phyloP scores from a whole-genome alignment of 2,888 invertebrate genomes.

The Altica lythri region DNA sequence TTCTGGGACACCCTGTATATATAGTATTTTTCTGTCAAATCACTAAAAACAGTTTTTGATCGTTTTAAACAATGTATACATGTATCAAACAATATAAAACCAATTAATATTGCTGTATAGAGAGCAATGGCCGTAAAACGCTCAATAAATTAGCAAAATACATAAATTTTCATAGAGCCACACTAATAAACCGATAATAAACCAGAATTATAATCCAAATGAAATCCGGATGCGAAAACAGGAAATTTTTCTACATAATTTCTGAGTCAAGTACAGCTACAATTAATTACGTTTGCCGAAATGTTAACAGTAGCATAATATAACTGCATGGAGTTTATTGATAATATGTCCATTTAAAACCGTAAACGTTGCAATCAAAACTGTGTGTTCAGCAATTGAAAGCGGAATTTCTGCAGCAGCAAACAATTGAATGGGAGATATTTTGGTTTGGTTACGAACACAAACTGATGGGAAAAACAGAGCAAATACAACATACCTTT shows the following conservation, averaged over 20 bases:
- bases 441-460: constrained; percentile 10
- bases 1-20: too few relatives aligned
- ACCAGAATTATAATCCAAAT: constrained; percentile 38
- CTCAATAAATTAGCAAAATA: constrained; percentile 37
- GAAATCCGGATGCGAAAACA: constrained; percentile 34
- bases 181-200: constrained; percentile 41
- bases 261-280: constrained; percentile 4
- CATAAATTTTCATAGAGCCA: constrained; percentile 40
- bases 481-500: constrained; percentile 12
- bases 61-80: too few relatives aligned
- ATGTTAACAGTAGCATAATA: constrained; percentile 28
- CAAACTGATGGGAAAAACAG: constrained; percentile 6
- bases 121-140: constrained; percentile 11
- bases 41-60: too few relatives aligned
- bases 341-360: constrained; percentile 34
- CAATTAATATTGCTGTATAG: constrained; percentile 14
- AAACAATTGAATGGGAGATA: constrained; percentile 31
- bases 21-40: too few relatives aligned
- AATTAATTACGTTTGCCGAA: constrained; percentile 7
- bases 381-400: constrained; percentile 39
- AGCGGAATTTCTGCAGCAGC: constrained; percentile 30
- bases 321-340: constrained; percentile 38
- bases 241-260: constrained; percentile 18
- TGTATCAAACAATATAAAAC: constrained; percentile 16
- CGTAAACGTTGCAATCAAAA: constrained; percentile 39